Base-by-base conservation (phyloP, 1,140 invertebrate genomes). In the Camponotus floridanus region DNA sequence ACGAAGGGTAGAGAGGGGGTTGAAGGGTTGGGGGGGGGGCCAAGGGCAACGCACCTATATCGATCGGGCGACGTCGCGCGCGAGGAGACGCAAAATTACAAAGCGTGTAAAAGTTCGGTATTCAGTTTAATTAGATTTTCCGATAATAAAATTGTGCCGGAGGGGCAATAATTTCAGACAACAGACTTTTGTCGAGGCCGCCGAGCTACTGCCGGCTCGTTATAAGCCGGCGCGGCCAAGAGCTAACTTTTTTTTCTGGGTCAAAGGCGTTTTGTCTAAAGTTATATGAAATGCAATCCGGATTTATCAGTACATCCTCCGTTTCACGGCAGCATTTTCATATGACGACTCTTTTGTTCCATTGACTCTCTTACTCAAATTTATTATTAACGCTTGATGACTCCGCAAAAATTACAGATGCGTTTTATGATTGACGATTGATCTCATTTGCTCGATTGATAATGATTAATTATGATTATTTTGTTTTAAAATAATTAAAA, bases 81-180 rank as follows among this genome's bases (percentile, higher is more conserved):
- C 42, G 68, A 21, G 55, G 18, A 61, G 51, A 81, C 21, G 78
- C 51, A 36, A 45, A 57, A 83, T 83, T 33, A 61, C 65, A 51
- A 55, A 68, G 61, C 39, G 51, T 39, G 36, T 31, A 62, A 83
- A 74, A 74, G 67, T 73, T 73, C 2, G 67, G 67, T 42, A 78
- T 65, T 85, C 33, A 61, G 45, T 33, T 71, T 64, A 74, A 83
- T 83, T 73, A 48, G 68, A 80, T 70, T 67, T 33, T 26, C 8
- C n/a, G 81, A 85, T 76, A 76, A 84, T 76, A 85, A 76, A 76
- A 85, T 85, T 78, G 73, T 26, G 15, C 48, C 48, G 13, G 15
- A 5, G 48, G 21, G 42, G 42, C 39, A 83, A 71, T 83, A 74
- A 83, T 45, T 71, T 33, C 36, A 11, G 26, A 59, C 51, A 83